Evolutionary conservation across 2,888 invertebrate species (phyloP), one percentile per base, ranked within the genome.

Genomic region (Agrochola litura): DNA sequence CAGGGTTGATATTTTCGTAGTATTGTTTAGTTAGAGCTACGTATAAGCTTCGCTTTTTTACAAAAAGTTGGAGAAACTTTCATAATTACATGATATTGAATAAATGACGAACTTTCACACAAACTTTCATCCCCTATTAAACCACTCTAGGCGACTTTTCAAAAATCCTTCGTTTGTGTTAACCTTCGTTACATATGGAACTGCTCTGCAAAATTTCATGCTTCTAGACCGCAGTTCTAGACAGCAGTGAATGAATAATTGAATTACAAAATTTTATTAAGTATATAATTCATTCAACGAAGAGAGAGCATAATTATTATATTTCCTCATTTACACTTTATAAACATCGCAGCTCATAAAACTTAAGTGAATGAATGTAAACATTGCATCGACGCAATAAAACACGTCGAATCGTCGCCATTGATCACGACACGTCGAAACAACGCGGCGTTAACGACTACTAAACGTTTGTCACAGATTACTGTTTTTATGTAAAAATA

Each of bases 331-430:
- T 68, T n/a, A 19, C 16, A 68, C n/a, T n/a, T n/a, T n/a, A 56
- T 66, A 37, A 67, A 43, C 49, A 46, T 37, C 22, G 25, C 70
- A 67, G 63, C 63, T 41, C 63, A 72, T 83, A 54, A 78, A 67
- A 58, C 52, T 56, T 65, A 58, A 68, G 63, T 52, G 70, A 70
- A 68, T 70, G 25, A 56, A 56, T 71, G 67, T 71, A 60, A 81
- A 56, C 67, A 78, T 49, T 64, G 49, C 22, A 41, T 30, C 30
- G 56, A 43, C 54, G 61, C 25, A 68, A 67, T 65, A 78, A 66
- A 72, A 19, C 49, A 37, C 64, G 68, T 78, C 60, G 25, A 49
- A 19, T 73, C 58, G 54, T 56, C 64, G 64, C 60, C 56, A 52
- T 79, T 46, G 56, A 69, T 80, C 70, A 49, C 73, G 58, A 71